These are phyloP conservation scores for Allolobophora icterica DNA, from an alignment of 2,888 invertebrate genomes.

Conservation along the genomic window DNA sequence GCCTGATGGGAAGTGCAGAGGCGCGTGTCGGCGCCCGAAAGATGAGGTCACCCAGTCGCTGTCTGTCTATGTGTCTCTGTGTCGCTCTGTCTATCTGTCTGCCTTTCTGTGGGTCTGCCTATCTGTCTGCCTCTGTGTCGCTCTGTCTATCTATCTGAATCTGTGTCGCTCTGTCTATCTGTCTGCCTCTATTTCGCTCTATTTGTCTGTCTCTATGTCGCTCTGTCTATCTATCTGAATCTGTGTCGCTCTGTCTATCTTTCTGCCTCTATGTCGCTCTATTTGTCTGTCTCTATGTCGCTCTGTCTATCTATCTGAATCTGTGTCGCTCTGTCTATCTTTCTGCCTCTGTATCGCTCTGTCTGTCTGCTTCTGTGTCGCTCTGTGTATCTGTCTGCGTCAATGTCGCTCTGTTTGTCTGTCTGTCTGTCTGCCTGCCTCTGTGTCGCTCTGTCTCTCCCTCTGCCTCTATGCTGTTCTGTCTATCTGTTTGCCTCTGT, in stretches of 20 bases:
- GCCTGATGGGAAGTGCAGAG: background rate
- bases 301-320: too few relatives aligned
- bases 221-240: too few relatives aligned
- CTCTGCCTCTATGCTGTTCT: background rate
- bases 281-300: too few relatives aligned
- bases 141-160: background rate
- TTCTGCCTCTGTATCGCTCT: too few relatives aligned
- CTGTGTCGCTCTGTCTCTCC: background rate
- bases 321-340: too few relatives aligned
- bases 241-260: too few relatives aligned
- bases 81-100: background rate
- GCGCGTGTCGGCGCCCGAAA: background rate
- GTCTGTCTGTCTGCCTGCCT: background rate
- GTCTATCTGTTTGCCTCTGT: background rate
- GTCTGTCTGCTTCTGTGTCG: too few relatives aligned
- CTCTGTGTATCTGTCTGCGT: too few relatives aligned
- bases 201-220: background rate
- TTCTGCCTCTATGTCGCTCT: too few relatives aligned
- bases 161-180: background rate
- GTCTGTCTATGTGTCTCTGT: background rate
- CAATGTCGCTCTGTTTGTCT: background rate
- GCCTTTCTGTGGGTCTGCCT: background rate
- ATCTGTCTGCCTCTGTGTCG: background rate
- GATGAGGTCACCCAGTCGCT: conserved; percentile 3
- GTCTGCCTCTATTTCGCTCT: background rate